These are phyloP conservation scores for Talpa occidentalis DNA, from an alignment of 2,113 vertebrate species.

Conservation along the genomic window DNA sequence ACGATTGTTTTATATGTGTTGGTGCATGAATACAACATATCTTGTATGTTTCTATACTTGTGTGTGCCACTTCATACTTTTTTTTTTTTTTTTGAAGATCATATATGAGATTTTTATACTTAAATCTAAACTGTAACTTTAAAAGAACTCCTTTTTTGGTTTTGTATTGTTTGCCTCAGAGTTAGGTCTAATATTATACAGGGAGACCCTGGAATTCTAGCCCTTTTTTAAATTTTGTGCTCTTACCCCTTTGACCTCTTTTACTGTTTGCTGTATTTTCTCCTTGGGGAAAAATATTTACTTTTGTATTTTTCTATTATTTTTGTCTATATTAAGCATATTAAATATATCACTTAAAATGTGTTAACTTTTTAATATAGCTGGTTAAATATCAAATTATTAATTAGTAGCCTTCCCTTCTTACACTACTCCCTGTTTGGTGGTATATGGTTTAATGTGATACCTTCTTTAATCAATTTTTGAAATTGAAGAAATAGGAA, in stretches of 20 bases:
- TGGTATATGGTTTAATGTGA: neutral
- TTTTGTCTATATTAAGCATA: neutral
- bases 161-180: slow-evolving; percentile 22
- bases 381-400: neutral
- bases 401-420: neutral
- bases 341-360: slow-evolving; percentile 1
- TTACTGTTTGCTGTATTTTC: neutral
- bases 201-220: neutral
- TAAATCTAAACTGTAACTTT: neutral
- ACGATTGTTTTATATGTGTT: neutral
- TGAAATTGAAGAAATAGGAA: slow-evolving; percentile 23
- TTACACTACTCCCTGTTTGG: neutral
- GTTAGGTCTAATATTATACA: neutral
- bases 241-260: neutral
- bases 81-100: neutral
- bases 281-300: neutral
- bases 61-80: neutral
- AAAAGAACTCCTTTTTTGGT: neutral
- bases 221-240: neutral
- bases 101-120: neutral
- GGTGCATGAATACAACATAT: neutral
- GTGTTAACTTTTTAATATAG: neutral
- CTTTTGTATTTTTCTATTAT: neutral
- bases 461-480: neutral
- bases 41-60: neutral